Base-by-base conservation (phyloP, 2,113 vertebrate genomes). In the Orthonyx spaldingii region DNA sequence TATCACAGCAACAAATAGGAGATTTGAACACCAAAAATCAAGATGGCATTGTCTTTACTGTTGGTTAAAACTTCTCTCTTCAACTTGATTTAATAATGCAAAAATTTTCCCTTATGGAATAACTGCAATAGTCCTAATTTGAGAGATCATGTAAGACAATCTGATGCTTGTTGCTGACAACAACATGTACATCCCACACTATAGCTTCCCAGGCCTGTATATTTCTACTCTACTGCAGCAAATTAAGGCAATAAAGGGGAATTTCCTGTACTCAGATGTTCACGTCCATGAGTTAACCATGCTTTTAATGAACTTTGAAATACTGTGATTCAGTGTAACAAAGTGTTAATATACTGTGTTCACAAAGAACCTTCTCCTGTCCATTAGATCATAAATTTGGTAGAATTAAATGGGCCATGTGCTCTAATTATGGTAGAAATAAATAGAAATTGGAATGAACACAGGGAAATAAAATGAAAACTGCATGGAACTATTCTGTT, bases 371-470 rank as follows among this genome's bases (percentile, higher is more conserved):
- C 84, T 76, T 79, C 84, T 83, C 53, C 61, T 65, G 53, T 86
- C 94, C 72, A 37, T 85, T 94, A 84, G 75, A 72, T 89, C 78
- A 77, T 92, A 92, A 95, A 94, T 87, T 87, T 82, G 26, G 72
- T 79, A 65, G 70, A 92, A 96, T 89, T 94, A 93, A 95, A 94
- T 89, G 88, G 90, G 91, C 80, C 33, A 2, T 68, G 86, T 47
- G 39, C 83, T 94, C 37, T 92, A 93, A 96, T 92, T 94, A 81
- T 64, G 87, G 86, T 23, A 68, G 66, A 94, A 92, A 93, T 93
- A 91, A 95, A 96, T 28, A 93, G 71, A 81, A 84, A 96, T 37
- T 57, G 55, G 68, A 90, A 92, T 35, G 77, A 95, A 92, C 69
- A 42, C 44, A 49, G 46, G 87, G 84, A 95, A 92, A 95, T 86